Conservation (phyloP, 30 jellyfish, hydroid and myxozoan species). For the Hydra vulgaris region DNA sequence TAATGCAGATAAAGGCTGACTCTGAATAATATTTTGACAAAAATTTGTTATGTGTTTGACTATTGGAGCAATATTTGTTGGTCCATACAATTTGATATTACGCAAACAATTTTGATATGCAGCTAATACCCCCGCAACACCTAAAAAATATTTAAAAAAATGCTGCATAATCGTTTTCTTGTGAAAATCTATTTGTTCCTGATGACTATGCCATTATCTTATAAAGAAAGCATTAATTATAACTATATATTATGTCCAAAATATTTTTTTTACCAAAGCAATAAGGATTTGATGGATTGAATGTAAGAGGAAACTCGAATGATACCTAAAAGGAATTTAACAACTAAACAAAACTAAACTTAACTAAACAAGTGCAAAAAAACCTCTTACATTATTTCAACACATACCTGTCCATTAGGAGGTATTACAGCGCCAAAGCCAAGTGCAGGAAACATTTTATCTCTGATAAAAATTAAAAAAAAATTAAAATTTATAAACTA, state of each 20-base stretch:
- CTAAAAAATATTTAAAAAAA: conserved; percentile 17
- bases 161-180: too few relatives aligned
- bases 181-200: too few relatives aligned
- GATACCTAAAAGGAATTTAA: conserved; percentile 24
- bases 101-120: conserved; percentile 66
- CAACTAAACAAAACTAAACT: neutral
- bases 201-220: too few relatives aligned
- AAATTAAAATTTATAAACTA: neutral
- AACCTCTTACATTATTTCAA: too few relatives aligned
- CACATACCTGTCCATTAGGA: conserved; percentile 50
- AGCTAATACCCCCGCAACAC: conserved; percentile 60
- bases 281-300: conserved; percentile 69
- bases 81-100: conserved; percentile 60
- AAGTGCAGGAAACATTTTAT: conserved; percentile 88
- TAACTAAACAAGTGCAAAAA: neutral
- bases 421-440: conserved; percentile 93
- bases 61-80: conserved; percentile 84
- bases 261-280: conserved; percentile 39
- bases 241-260: neutral
- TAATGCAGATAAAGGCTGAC: neutral
- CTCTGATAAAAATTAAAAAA: conserved; percentile 35
- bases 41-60: conserved; percentile 62
- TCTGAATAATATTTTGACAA: conserved; percentile 12
- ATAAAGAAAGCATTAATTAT: too few relatives aligned
- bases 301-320: conserved; percentile 71